phyloP scores from a whole-genome alignment of 1,140 invertebrate species.

The Camponotus vicinus region DNA sequence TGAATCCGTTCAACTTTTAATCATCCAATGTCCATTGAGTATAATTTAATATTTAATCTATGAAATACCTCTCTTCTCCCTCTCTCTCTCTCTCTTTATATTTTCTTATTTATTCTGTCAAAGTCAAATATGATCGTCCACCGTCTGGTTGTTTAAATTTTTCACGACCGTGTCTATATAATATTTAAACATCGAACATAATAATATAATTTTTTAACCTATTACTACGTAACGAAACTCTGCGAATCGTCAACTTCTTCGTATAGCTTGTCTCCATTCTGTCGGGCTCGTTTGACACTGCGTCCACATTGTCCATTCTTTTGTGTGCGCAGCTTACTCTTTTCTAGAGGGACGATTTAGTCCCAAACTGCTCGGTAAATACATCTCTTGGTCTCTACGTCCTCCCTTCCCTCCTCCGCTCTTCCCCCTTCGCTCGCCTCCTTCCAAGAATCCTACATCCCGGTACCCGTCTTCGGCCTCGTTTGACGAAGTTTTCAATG shows the following conservation, averaged over 20 bases:
- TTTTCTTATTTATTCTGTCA: neutral
- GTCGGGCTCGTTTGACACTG: constrained; percentile 36
- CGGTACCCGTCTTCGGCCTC: constrained; percentile 38
- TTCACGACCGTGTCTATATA: neutral
- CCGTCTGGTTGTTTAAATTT: neutral
- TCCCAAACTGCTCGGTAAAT: constrained; percentile 54
- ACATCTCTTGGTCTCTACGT: constrained; percentile 8
- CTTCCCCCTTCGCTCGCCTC: no score
- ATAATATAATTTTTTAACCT: neutral
- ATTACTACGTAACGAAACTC: constrained; percentile 15
- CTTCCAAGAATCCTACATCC: constrained; percentile 36
- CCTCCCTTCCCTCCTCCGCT: neutral
- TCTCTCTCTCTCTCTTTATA: neutral
- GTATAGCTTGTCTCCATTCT: constrained; percentile 5
- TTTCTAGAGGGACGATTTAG: constrained; percentile 35
- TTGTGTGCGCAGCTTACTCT: constrained; percentile 22
- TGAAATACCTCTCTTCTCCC: neutral
- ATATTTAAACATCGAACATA: neutral
- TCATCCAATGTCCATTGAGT: neutral
- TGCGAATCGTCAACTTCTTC: constrained; percentile 30
- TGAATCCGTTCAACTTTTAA: constrained; percentile 34
- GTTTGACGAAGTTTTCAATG: constrained; percentile 67
- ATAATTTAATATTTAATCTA: constrained; percentile 29
- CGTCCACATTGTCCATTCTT: constrained; percentile 38
- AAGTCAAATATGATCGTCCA: neutral